phyloP scores from a whole-genome alignment of 2,797 vertebrate genomes.

The Hippopotamyrus pictus region DNA sequence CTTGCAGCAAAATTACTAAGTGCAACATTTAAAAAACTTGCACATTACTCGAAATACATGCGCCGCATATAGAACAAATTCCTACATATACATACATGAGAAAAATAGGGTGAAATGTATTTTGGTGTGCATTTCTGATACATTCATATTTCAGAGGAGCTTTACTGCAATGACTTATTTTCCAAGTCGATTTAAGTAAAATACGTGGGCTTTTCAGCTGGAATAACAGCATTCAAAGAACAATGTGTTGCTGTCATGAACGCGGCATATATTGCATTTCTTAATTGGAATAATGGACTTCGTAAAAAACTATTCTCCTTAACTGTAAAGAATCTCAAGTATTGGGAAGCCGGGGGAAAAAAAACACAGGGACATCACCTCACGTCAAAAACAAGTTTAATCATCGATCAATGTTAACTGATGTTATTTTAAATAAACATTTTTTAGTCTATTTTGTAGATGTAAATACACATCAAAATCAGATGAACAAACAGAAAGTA shows the following conservation, averaged over 20 bases:
- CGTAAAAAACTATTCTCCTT: not conserved
- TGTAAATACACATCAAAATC: constrained; percentile 16
- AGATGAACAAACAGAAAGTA: not conserved
- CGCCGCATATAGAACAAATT: not conserved
- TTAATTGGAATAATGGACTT: not conserved
- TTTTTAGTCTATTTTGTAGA: not conserved
- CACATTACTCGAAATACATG: not conserved
- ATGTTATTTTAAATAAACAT: not conserved
- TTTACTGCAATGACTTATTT: not conserved
- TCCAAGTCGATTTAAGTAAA: not conserved
- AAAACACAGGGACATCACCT: not conserved
- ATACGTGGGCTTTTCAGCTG: not conserved
- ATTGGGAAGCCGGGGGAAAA: not conserved
- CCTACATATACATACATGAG: not conserved
- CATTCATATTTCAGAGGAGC: not conserved
- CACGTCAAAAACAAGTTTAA: constrained; percentile 11
- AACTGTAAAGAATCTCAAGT: not conserved
- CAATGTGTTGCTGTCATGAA: not conserved
- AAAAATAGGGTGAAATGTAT: not conserved
- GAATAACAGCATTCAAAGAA: not conserved
- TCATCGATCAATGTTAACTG: not conserved
- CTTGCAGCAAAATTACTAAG: not conserved
- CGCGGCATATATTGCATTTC: not conserved
- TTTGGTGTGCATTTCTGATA: not conserved
- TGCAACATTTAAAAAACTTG: not conserved